Base-by-base conservation (phyloP, 2,797 vertebrate genomes). In the Gymnothorax javanicus region DNA sequence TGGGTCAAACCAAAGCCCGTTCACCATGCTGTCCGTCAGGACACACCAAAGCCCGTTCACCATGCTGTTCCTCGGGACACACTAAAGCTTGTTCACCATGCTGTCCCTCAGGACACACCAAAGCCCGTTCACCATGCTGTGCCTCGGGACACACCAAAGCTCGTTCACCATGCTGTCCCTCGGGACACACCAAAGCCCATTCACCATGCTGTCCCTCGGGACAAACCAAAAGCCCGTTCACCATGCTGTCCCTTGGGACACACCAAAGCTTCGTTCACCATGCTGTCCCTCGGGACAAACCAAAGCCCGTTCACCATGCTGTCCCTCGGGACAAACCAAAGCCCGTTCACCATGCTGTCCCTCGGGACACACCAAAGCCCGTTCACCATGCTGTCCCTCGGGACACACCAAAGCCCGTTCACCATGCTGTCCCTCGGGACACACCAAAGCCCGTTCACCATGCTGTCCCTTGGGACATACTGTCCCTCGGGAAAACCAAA, bases 291-390 rank as follows among this genome's bases (percentile, higher is more conserved):
- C 33, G 33, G 33, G 33, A 43, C 33, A 69, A 25, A 62, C 82
- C 60, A 69, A 69, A 86, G 81, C 83, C 86, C 86, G 60, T 87
- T 69, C 83, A 25, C 64, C 56, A 56, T 50, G 64, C 71, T 67
- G 27, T 33, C 86, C 25, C 52, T 75, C 69, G 33, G 33, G 33
- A 43, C 33, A 43, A 43, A 43, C 33, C 33, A 43, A 43, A 43
- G 33, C 33, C 33, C 33, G 33, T 43, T 43, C 33, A 43, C 33
- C 33, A 43, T 43, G 2, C 33, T 43, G 33, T 43, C 33, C 33
- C 33, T 43, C 33, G 33, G 33, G 33, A 6, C 83, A 64, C 77
- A 15, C 58, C 20, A 13, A 52, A 64, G 64, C 81, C n/a, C 23
- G 33, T 43, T 43, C 33, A 43, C 33, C 33, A 43, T 43, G 2